Base-by-base conservation (phyloP, 2,113 vertebrate genomes). In the Himantopus leucocephalus region DNA sequence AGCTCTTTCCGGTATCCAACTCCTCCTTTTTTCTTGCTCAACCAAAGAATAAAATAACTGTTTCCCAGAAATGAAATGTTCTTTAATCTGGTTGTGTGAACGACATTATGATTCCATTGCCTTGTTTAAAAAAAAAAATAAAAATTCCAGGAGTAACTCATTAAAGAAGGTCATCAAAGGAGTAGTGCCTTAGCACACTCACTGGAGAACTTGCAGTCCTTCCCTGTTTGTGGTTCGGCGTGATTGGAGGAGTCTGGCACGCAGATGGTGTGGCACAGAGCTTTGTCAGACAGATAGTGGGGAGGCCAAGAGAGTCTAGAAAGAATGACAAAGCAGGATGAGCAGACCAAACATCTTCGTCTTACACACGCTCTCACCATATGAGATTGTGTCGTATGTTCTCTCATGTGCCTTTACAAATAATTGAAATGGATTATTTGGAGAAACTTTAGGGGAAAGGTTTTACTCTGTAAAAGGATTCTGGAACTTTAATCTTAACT, bases 31-130 rank as follows among this genome's bases (percentile, higher is more conserved):
- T 75, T 78, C 77, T 95, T 95, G 64, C 63, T 37, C 41, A 91
- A 85, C 59, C 60, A 68, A 89, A 71, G 29, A 56, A 18, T 55
- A 77, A 89, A 72, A 64, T 50, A 55, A 12, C 48, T 68, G 8
- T 91, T 97, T 97, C 90, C 94, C 82, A 92, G 80, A 97, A 96
- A 34, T 52, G 53, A 90, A 71, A 43, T 47, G 20, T 73, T 83
- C 47, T 87, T 92, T 73, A 68, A 88, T 90, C 35, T 30, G 76
- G 12, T 88, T 77, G 53, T 11, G 14, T 74, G 80, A 89, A 48
- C 1, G 2, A 58, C 45, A 26, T 70, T 85, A 84, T 58, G 52
- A 95, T 83, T 93, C 74, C 59, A 82, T 13, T 71, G 47, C 19
- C 8, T 94, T 86, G 56, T 87, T 53, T 52, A 74, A 63, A 83